Evolutionary conservation across 2,113 vertebrate genomes (phyloP).

Genomic region (Cyprinus carpio): DNA sequence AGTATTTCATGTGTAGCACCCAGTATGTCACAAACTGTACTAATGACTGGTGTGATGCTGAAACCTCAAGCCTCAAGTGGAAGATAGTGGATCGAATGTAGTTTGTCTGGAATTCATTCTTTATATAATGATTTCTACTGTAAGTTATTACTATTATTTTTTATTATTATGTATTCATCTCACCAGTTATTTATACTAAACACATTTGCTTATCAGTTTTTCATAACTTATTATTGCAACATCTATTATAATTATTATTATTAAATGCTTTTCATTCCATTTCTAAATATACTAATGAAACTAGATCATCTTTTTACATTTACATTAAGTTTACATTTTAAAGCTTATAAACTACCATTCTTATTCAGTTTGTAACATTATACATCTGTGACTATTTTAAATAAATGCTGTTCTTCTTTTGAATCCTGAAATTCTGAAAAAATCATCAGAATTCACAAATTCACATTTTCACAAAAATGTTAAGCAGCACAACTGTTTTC

Average conservation of each 20-base stretch:
- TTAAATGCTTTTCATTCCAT: neutral
- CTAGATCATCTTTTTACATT: neutral
- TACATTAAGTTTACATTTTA: neutral
- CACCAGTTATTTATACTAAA: neutral
- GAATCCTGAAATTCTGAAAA: no score
- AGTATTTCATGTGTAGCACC: conserved; percentile 4
- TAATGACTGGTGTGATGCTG: neutral
- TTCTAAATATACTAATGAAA: neutral
- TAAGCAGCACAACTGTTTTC: neutral
- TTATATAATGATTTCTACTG: neutral
- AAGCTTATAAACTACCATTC: neutral
- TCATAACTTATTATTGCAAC: neutral
- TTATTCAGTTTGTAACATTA: no score
- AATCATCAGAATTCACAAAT: no score
- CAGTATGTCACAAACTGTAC: conserved; percentile 3
- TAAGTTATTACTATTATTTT: neutral
- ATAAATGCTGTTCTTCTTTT: neutral
- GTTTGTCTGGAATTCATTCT: neutral
- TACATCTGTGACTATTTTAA: no score
- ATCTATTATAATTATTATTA: conserved; percentile 13
- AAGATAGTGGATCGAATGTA: neutral
- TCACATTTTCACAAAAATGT: no score
- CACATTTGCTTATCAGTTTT: neutral
- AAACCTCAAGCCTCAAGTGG: neutral
- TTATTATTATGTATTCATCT: neutral